Percentiles rank a stretch among this genome's conserved stretches.
Conservation (phyloP, 1,140 invertebrate genomes). For the Rhopalosiphum maidis region DNA sequence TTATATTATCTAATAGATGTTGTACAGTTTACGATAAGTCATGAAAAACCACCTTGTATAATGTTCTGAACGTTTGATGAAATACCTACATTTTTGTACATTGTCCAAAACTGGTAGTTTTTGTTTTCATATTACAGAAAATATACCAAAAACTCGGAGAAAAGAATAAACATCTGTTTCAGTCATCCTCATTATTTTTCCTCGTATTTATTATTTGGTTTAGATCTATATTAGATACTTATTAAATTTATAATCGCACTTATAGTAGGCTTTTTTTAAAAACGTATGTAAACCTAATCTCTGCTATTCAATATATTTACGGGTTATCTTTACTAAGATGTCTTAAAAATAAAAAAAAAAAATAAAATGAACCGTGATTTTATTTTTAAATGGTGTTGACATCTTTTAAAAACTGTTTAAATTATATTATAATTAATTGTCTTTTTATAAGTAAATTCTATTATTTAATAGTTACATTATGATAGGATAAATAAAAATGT, state of each 20-base stretch:
- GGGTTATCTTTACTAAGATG: background rate
- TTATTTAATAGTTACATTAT: too few species aligned
- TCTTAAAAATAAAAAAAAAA: background rate
- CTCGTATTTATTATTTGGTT: background rate
- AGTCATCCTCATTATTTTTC: background rate
- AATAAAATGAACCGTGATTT: background rate
- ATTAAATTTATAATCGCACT: background rate
- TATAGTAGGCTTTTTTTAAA: background rate
- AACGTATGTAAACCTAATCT: background rate
- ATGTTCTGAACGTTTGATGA: background rate
- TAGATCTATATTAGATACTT: background rate
- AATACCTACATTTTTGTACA: background rate
- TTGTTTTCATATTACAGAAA: background rate
- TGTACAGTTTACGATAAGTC: background rate
- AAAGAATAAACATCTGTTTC: background rate
- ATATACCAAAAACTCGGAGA: background rate
- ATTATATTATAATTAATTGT: background rate
- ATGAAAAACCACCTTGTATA: background rate
- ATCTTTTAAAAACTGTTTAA: background rate
- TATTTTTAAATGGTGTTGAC: background rate
- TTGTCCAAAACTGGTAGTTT: background rate
- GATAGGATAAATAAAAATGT: too few species aligned
- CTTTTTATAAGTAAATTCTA: background rate
- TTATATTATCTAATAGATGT: background rate
- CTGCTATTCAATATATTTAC: background rate